Percentiles rank a stretch among this genome's conserved stretches.
Evolutionary conservation across 2,888 invertebrate genomes (phyloP).

Genomic region (Cephus nigrinus): DNA sequence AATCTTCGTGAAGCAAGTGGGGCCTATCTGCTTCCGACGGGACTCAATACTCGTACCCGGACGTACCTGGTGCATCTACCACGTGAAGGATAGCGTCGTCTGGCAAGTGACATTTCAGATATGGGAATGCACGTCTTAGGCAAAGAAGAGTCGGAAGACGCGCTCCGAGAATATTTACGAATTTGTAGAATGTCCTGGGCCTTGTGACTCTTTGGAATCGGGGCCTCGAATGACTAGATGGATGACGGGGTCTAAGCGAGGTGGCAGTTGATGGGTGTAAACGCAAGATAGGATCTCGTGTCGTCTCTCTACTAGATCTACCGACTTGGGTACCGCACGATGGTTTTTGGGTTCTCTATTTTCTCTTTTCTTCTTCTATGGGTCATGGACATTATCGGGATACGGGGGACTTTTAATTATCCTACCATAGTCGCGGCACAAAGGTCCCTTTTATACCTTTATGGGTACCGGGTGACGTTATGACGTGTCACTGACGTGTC

Average conservation of each 20-base stretch:
- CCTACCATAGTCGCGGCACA: constrained; percentile 41
- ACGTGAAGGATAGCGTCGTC: background rate
- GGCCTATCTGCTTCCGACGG: background rate
- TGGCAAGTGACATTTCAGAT: background rate
- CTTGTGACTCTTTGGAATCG: constrained; percentile 3
- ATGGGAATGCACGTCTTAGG: background rate
- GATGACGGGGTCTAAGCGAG: constrained; percentile 44
- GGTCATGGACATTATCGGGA: background rate
- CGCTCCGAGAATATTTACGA: constrained; percentile 19
- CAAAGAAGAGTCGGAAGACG: background rate
- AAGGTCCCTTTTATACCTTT: constrained; percentile 32
- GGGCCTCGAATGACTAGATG: constrained; percentile 25
- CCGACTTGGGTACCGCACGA: constrained; percentile 30
- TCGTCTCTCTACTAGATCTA: constrained; percentile 36
- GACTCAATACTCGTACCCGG: background rate
- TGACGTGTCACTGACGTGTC: constrained; percentile 39
- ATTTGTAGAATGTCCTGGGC: constrained; percentile 16
- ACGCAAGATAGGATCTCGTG: constrained; percentile 59
- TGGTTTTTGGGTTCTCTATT: constrained; percentile 22
- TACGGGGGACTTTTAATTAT: constrained; percentile 55
- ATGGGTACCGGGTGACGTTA: constrained; percentile 28
- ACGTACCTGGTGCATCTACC: background rate
- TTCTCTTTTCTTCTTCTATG: background rate
- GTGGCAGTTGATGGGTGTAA: constrained; percentile 63
- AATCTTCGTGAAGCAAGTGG: background rate